phyloP scores from a whole-genome alignment of 2,797 vertebrate genomes.

The Melanotaenia nigrans region DNA sequence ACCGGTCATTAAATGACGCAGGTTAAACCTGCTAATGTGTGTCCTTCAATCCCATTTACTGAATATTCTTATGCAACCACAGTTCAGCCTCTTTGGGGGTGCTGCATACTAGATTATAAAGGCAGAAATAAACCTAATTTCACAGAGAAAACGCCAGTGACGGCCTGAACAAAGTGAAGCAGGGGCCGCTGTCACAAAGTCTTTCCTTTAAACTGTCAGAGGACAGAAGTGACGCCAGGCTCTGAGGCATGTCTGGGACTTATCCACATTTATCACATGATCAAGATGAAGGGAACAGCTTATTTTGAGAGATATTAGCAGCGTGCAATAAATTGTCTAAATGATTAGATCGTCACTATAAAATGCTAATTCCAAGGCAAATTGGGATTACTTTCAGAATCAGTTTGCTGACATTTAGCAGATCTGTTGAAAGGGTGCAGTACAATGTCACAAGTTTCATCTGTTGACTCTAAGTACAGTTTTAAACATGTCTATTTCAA shows the following conservation, averaged over 20 bases:
- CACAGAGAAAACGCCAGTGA: slow-evolving; percentile 25
- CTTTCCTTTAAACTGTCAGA: slow-evolving; percentile 54
- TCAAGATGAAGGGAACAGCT: slow-evolving; percentile 74
- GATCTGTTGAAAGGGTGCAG: slow-evolving; percentile 81
- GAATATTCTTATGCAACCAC: not conserved
- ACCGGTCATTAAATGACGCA: slow-evolving; percentile 16
- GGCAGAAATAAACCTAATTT: slow-evolving; percentile 26
- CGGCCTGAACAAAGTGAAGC: slow-evolving; percentile 24
- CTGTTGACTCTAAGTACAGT: slow-evolving; percentile 84
- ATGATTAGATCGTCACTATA: slow-evolving; percentile 82
- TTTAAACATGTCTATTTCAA: slow-evolving; percentile 76
- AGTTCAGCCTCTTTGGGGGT: not conserved
- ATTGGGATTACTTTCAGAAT: slow-evolving; percentile 85
- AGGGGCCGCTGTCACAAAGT: slow-evolving; percentile 66
- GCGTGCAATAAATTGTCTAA: slow-evolving; percentile 84
- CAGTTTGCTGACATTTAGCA: slow-evolving; percentile 89
- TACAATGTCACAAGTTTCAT: slow-evolving; percentile 79
- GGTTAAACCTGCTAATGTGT: not conserved
- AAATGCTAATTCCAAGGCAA: slow-evolving; percentile 86
- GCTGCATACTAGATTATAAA: slow-evolving; percentile 1
- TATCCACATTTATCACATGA: slow-evolving; percentile 73
- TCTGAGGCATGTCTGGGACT: slow-evolving; percentile 78
- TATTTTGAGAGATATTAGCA: slow-evolving; percentile 79
- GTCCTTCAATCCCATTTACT: slow-evolving; percentile 17
- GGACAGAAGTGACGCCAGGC: slow-evolving; percentile 70